Base-by-base conservation (phyloP, 2,888 invertebrate species). In the Melinaea menophilus region DNA sequence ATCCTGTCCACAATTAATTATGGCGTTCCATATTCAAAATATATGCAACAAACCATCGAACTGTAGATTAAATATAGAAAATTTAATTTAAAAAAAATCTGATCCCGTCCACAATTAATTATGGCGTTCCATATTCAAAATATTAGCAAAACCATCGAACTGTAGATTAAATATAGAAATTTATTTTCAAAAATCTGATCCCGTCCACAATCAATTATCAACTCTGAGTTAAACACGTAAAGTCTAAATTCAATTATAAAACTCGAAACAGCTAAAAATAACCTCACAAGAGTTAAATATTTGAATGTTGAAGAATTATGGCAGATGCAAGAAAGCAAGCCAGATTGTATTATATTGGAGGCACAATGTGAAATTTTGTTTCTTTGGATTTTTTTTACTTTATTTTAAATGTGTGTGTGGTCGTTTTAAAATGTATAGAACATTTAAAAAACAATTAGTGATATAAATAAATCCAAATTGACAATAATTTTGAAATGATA, bases 181-280 rank as follows among this genome's bases (percentile, higher is more conserved):
- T 41, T 46, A 41, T 48, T 58, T 55, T 51, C 22, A 48, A 55
- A 55, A 61, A 48, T 55, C 48, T 45, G 55, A 58, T 47, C 11
- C 35, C 33, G 60, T 47, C 58, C 46, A 48, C 62, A 66, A 58
- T 59, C 33, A 54, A 60, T 35, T 65, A 62, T 62, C 51, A 55
- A 65, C 64, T 58, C 57, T 62, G 55, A 46, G 47, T 61, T 13
- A 31, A 62, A 58, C 58, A 33, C 45, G 64, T 69, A 67, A 47
- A 67, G 61, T 64, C 68, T 66, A 67, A 63, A 58, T 59, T 65
- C 63, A 58, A 56, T 13, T 61, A 59, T 60, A 59, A 61, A 58
- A 59, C 59, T 66, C 61, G 51, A 59, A 22, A 59, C 47, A 48
- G 54, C 61, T 67, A 66, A 66, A 59, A 61, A 55, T 59, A 66